Conservation (phyloP, 2,113 vertebrate species). For the Vulpes lagopus region DNA sequence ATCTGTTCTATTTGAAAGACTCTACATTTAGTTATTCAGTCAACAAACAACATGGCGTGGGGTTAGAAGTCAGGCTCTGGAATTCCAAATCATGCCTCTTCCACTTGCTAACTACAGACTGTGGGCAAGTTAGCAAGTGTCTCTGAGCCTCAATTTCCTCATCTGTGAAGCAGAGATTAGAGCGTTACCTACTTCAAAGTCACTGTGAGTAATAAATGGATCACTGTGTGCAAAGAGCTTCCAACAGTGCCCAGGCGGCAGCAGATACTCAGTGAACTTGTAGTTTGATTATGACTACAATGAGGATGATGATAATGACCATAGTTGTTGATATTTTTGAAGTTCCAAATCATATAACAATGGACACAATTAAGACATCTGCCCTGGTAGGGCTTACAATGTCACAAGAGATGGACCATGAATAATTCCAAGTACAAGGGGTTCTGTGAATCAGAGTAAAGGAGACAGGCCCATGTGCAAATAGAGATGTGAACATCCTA, state of each 20-base stretch:
- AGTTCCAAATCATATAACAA: background rate
- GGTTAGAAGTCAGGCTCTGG: background rate
- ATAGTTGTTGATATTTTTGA: background rate
- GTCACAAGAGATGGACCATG: too few species aligned
- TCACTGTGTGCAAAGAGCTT: too few species aligned
- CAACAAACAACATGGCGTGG: background rate
- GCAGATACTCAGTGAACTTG: background rate
- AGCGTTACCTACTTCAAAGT: background rate
- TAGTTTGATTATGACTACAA: background rate
- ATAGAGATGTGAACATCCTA: background rate
- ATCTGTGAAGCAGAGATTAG: background rate
- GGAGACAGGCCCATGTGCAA: background rate
- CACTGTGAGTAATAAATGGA: background rate
- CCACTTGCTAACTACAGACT: background rate
- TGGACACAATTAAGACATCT: background rate
- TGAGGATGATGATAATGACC: background rate
- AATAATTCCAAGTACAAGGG: background rate
- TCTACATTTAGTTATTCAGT: background rate
- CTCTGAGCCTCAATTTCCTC: background rate
- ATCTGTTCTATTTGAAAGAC: background rate
- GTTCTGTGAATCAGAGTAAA: background rate
- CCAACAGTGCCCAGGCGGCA: accelerated
- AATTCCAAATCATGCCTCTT: background rate
- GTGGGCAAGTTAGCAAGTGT: background rate
- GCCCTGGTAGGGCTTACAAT: background rate